Evolutionary conservation across 64 coral and sea anemone species (phyloP).

Genomic region (Astreopora myriophthalma): DNA sequence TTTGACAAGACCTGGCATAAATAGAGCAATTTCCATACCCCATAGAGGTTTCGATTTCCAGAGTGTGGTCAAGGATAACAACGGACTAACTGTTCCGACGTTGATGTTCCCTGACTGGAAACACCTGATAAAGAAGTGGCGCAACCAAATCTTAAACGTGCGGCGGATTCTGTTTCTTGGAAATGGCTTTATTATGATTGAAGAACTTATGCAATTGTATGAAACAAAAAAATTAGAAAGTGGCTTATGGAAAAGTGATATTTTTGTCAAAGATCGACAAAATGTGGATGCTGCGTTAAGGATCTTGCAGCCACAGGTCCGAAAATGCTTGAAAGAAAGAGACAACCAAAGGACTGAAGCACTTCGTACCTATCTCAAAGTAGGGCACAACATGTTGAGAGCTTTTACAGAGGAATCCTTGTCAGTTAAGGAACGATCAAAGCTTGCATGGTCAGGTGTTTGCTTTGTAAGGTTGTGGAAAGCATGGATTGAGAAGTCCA

Average conservation of each 20-base stretch:
- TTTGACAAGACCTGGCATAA: not conserved
- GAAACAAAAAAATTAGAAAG: slow-evolving; percentile 24
- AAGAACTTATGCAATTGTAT: slow-evolving; percentile 25
- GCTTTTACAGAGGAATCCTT: slow-evolving; percentile 23
- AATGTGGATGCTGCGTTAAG: slow-evolving; percentile 54
- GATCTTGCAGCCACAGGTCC: slow-evolving; percentile 14
- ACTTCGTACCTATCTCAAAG: slow-evolving; percentile 18
- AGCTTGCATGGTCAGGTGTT: slow-evolving; percentile 25
- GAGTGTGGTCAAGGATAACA: not conserved
- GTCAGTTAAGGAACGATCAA: slow-evolving; percentile 19
- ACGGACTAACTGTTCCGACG: not conserved
- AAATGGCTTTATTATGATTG: not conserved
- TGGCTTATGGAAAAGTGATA: slow-evolving; percentile 53
- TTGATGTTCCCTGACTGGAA: slow-evolving; percentile 43
- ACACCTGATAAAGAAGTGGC: slow-evolving; percentile 58
- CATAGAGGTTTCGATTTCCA: not conserved
- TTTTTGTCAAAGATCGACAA: slow-evolving; percentile 56
- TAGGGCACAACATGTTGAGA: slow-evolving; percentile 23
- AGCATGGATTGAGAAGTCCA: slow-evolving; percentile 21
- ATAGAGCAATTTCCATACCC: not conserved
- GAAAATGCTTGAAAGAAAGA: not conserved
- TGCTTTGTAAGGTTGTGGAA: slow-evolving; percentile 40
- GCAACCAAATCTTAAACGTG: slow-evolving; percentile 4
- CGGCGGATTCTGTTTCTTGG: slow-evolving; percentile 10
- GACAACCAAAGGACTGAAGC: not conserved